These are phyloP conservation scores for Cotesia glomerata DNA, from an alignment of 1,140 invertebrate genomes.

Conservation along the genomic window DNA sequence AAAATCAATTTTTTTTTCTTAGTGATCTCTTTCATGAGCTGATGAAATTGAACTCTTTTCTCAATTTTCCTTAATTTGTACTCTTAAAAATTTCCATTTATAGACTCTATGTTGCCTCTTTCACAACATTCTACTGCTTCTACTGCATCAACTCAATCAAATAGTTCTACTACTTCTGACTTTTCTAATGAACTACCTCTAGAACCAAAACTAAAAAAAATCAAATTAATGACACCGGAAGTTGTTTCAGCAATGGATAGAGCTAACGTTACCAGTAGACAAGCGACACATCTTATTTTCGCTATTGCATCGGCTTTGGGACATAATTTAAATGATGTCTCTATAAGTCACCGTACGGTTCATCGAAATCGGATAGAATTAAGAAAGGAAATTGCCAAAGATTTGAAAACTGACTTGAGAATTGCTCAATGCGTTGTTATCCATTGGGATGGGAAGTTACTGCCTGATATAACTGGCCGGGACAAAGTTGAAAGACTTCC, in stretches of 20 bases:
- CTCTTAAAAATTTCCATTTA: neutral
- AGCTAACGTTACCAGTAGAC: neutral
- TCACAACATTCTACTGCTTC: neutral
- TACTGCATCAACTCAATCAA: neutral
- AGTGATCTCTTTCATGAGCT: no score
- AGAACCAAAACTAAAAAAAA: slow-evolving; percentile 1
- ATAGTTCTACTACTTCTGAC: neutral
- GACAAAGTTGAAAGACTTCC: slow-evolving; percentile 16
- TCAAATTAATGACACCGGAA: slow-evolving; percentile 13
- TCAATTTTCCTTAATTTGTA: neutral
- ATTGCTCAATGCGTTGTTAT: slow-evolving; percentile 11
- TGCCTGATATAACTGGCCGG: slow-evolving; percentile 11
- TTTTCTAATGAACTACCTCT: neutral
- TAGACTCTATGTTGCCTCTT: neutral
- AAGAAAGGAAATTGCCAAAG: slow-evolving; percentile 9
- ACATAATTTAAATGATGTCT: slow-evolving; percentile 12
- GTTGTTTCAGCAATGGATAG: slow-evolving; percentile 19
- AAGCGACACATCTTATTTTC: neutral
- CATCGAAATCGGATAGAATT: slow-evolving; percentile 6
- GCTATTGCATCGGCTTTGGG: neutral
- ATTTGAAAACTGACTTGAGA: slow-evolving; percentile 16
- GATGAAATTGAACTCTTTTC: no score
- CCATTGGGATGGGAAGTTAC: slow-evolving; percentile 25
- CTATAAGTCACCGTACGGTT: slow-evolving; percentile 14
- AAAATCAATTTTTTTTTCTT: no score